phyloP scores from a whole-genome alignment of 2,888 invertebrate species.

The Sinopyrophorus schimmeli region DNA sequence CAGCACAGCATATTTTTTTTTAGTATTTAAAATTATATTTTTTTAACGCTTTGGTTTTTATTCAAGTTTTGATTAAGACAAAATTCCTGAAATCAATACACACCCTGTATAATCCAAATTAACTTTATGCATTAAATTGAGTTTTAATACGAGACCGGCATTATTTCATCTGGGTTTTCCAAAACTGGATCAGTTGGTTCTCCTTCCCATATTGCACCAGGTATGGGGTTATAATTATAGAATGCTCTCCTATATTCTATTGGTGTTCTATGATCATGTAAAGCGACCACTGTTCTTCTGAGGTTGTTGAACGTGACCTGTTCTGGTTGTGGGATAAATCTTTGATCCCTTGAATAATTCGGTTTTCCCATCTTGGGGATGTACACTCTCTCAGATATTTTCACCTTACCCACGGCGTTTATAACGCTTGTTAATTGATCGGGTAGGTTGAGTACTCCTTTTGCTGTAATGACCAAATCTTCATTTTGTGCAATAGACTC shows the following conservation, averaged over 20 bases:
- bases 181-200: constrained; percentile 6
- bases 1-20: no score
- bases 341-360: background rate
- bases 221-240: constrained; percentile 16
- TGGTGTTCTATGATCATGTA: constrained; percentile 4
- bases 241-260: constrained; percentile 2
- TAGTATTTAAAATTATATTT: no score
- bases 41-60: no score
- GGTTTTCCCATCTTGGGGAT: background rate
- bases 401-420: constrained; percentile 4
- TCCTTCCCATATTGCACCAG: constrained; percentile 10
- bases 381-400: constrained; percentile 5
- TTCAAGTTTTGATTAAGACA: no score
- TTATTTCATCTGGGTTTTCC: constrained; percentile 3
- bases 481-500: background rate
- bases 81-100: no score
- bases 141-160: no score
- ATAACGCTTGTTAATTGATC: constrained; percentile 1
- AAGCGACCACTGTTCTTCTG: constrained; percentile 2
- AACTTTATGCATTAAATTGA: no score
- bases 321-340: constrained; percentile 4
- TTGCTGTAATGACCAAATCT: background rate
- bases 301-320: constrained; percentile 6
- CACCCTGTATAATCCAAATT: no score
- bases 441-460: background rate